phyloP scores from a whole-genome alignment of 2,797 vertebrate genomes.

The Yasuhikotakia modesta region DNA sequence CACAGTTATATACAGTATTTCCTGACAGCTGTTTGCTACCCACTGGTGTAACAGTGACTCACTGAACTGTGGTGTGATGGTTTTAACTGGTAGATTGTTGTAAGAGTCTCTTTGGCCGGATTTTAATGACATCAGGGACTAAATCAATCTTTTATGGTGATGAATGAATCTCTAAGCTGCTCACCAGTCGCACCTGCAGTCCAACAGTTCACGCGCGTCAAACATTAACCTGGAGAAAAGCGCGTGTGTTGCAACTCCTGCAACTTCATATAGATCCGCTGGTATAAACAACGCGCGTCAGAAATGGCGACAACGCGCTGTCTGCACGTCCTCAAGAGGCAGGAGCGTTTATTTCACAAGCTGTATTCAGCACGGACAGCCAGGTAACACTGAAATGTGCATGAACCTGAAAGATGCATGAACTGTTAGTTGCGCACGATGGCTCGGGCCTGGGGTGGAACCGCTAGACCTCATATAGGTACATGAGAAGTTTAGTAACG shows the following conservation, averaged over 20 bases:
- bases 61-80: not conserved
- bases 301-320: conserved; percentile 33
- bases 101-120: not conserved
- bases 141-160: conserved; percentile 1
- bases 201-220: conserved; percentile 45
- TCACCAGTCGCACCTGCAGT: conserved; percentile 17
- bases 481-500: not conserved
- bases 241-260: conserved; percentile 2
- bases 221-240: conserved; percentile 48
- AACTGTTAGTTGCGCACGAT: not conserved
- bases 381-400: conserved; percentile 47
- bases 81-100: not conserved
- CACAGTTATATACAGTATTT: no score
- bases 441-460: no score
- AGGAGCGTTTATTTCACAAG: conserved; percentile 18
- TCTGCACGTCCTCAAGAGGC: conserved; percentile 34
- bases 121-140: conserved; percentile 4
- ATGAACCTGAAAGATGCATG: not conserved
- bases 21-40: no score
- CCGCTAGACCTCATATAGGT: no score
- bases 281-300: not conserved
- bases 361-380: not conserved
- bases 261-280: not conserved
- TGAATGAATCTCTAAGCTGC: not conserved
- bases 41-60: no score